Evolutionary conservation across 1,140 invertebrate species (phyloP), one percentile per base, ranked within the genome.

Genomic region (Sitobion miscanthi): DNA sequence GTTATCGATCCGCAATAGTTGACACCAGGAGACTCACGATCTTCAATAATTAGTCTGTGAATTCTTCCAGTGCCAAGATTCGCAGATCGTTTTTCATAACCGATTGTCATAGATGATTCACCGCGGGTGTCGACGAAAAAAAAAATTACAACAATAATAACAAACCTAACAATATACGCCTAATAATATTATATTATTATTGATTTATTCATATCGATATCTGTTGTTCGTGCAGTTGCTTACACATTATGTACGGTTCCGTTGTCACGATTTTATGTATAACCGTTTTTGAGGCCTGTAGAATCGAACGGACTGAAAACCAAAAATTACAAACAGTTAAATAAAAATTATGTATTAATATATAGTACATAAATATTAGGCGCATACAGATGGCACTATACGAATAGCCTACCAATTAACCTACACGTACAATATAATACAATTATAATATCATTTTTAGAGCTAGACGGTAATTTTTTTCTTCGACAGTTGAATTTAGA

Each of bases 1-100:
- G 49, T 42, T 47, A 85, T 54, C 91, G 91, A 93, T 93, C 54
- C 54, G 91, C 91, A 85, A 93, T 54, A 54, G 20, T 93, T 93
- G 91, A 93, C 91, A 93, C 91, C 91, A 83, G 77, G 91, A 93
- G 91, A 93, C 91, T 93, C 91, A 93, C 91, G 91, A 93, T 93
- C 91, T 93, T 93, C 38, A 85, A 85, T 38, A 85, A 52, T 42
- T 21, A 93, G 91, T 93, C 91, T 93, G 91, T 93, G 91, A 93
- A 93, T 93, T 93, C 91, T 93, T 93, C 91, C 91, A 93, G 91
- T 93, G 91, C 91, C 91, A 93, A 93, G 91, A 30, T 86, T 93
- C 25, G 54, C 90, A 91, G 7, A 91, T 91, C 90, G 90, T 90
- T 45, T 90, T 90, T 89, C 42, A 86, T 47, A 6, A 69, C 30